Conservation (phyloP, 37 sponge, comb jelly and placozoan species). For the Petrosia ficiformis region DNA sequence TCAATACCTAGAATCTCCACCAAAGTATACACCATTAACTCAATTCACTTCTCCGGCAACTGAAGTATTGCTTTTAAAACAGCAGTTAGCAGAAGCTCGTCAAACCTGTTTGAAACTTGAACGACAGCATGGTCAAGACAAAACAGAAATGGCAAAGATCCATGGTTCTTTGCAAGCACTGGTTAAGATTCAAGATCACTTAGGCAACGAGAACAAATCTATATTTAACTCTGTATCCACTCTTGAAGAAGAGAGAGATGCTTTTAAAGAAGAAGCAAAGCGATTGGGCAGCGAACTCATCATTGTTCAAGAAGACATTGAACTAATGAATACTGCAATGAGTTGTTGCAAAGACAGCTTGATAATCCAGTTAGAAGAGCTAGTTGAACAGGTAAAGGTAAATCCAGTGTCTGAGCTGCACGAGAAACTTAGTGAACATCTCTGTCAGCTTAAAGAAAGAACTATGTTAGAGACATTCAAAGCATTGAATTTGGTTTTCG, state of each 20-base stretch:
- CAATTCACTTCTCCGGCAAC: conserved; percentile 7
- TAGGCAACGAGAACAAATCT: conserved; percentile 21
- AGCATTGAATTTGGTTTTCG: too few relatives aligned
- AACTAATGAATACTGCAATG: too few relatives aligned
- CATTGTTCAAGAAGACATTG: too few relatives aligned
- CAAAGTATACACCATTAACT: not conserved
- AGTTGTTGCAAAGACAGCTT: not conserved
- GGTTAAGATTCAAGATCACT: conserved; percentile 14
- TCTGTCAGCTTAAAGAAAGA: too few relatives aligned
- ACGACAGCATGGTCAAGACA: conserved; percentile 3
- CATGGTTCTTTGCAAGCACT: conserved; percentile 51
- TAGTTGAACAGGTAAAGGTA: too few relatives aligned
- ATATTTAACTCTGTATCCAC: not conserved
- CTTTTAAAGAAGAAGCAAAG: not conserved
- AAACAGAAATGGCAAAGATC: conserved; percentile 35
- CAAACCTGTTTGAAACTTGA: conserved; percentile 19
- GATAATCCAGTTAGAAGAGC: too few relatives aligned
- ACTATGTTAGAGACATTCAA: too few relatives aligned
- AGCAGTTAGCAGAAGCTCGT: conserved; percentile 32
- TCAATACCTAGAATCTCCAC: not conserved
- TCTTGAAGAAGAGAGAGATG: not conserved
- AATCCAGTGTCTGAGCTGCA: too few relatives aligned
- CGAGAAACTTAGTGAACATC: too few relatives aligned
- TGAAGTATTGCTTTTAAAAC: conserved; percentile 25
- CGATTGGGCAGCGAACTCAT: too few relatives aligned